Evolutionary conservation across 2,888 invertebrate genomes (phyloP).

Genomic region (Drosophila atripex): DNA sequence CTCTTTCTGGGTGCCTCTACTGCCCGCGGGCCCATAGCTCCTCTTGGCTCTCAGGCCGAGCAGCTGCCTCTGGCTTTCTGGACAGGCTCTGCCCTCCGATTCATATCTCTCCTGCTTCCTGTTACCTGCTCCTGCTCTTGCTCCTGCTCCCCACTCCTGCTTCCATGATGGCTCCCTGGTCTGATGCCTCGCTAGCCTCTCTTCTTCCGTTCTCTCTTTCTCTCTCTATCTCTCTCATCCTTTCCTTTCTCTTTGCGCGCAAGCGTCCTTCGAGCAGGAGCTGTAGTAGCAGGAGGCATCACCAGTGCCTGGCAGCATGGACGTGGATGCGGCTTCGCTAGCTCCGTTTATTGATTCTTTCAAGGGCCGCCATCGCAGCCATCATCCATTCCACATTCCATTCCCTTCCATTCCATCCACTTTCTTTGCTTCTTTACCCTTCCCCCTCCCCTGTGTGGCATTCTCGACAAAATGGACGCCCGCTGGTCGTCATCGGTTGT

Average conservation of each 20-base stretch:
- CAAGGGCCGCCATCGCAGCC: constrained; percentile 26
- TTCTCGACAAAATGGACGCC: constrained; percentile 69
- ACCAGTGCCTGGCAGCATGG: constrained; percentile 12
- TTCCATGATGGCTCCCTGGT: background rate
- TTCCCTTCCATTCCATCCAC: background rate
- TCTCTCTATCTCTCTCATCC: constrained; percentile 10
- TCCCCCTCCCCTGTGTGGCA: constrained; percentile 32
- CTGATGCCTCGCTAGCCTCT: background rate
- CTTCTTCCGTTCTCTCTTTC: constrained; percentile 10
- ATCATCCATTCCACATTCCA: background rate
- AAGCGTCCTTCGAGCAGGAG: constrained; percentile 36
- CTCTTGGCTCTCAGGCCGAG: background rate
- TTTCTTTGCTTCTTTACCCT: background rate
- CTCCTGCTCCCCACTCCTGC: background rate
- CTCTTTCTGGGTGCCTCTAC: no score
- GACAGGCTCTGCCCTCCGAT: constrained; percentile 4
- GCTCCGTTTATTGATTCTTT: constrained; percentile 75
- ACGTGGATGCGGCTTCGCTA: constrained; percentile 70
- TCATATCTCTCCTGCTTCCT: constrained; percentile 1
- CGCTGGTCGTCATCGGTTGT: constrained; percentile 37
- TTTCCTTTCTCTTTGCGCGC: constrained; percentile 34
- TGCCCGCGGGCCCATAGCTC: no score
- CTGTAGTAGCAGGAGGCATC: constrained; percentile 15
- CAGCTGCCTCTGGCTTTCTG: constrained; percentile 27
- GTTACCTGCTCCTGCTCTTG: no score